Evolutionary conservation across 2,113 vertebrate genomes (phyloP), one percentile per base, ranked within the genome.

Genomic region (Bubo bubo): DNA sequence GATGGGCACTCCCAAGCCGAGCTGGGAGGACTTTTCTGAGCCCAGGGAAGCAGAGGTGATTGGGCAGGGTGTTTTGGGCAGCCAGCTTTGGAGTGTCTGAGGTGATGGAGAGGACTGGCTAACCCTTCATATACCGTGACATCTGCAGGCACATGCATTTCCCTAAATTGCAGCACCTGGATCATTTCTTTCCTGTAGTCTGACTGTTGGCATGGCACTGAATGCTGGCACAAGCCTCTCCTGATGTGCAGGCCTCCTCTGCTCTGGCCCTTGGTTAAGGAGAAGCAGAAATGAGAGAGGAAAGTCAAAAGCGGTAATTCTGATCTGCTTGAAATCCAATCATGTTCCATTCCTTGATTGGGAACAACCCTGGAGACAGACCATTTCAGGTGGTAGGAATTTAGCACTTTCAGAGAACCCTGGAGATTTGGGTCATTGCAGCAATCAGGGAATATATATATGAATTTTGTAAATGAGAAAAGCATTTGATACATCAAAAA

Each of bases 71-170:
- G 28, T 6, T 82, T 49, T 35, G 24, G 4, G 9, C 23, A 66
- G 12, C 10, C 10, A 50, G 3, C 12, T 67, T 18, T 72, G 26
- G 28, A 11, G 24, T 58, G 35, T 6, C 22, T 53, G 24, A 28
- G 12, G 9, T 8, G 8, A 26, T n/a, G 60, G 9, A 58, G 5
- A 27, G 6, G 28, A 9, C 2, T 1, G 8, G 12, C 3, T 34
- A 21, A 39, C 3, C 5, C 2, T 55, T n/a, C 9, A 8, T 41
- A 6, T 3, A 32, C 2, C 1, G 3, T 41, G 75, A 14, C 9
- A 12, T n/a, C 12, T 77, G 5, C 64, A 79, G 12, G 12, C 3
- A 30, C 28, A 14, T 4, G 5, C 8, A 28, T 35, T 56, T 4
- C 10, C 4, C 27, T 26, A 2, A 37, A n/a, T 13, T 4, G 8